A percentile compares a stretch with the other conserved stretches of the same genome.
These are phyloP conservation scores for Graphium colonna DNA, from an alignment of 2,888 invertebrate species.

Conservation along the genomic window DNA sequence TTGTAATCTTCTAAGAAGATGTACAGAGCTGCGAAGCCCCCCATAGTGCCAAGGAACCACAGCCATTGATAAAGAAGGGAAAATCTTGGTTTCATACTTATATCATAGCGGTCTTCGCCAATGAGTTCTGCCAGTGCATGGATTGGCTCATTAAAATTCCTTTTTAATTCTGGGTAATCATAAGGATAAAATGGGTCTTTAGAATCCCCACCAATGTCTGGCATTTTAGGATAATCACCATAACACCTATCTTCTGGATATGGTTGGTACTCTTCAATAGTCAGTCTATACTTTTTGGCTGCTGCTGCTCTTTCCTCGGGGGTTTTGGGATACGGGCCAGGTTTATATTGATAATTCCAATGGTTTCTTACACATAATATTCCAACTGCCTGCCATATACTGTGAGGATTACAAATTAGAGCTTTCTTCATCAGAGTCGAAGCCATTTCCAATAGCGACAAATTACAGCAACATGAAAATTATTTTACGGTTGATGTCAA, in stretches of 20 bases:
- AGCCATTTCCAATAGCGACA: too few relatives aligned
- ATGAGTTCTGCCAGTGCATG: slow-evolving; percentile 83
- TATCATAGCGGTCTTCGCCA: slow-evolving; percentile 86
- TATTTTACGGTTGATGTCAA: too few relatives aligned
- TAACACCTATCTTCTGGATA: slow-evolving; percentile 88
- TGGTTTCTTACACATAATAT: too few relatives aligned
- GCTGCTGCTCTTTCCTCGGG: slow-evolving; percentile 86
- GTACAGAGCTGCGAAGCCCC: slow-evolving; percentile 63
- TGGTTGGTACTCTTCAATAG: slow-evolving; percentile 90
- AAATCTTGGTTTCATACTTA: slow-evolving; percentile 72
- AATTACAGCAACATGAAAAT: too few relatives aligned
- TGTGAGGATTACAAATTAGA: too few relatives aligned
- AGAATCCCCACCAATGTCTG: slow-evolving; percentile 83
- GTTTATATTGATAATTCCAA: slow-evolving; percentile 93
- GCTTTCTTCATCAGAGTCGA: too few relatives aligned
- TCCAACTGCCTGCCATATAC: too few relatives aligned
- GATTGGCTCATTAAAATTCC: slow-evolving; percentile 92
- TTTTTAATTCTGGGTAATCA: slow-evolving; percentile 88
- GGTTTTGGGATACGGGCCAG: slow-evolving; percentile 88
- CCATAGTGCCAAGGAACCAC: slow-evolving; percentile 79
- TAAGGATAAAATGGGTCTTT: slow-evolving; percentile 91
- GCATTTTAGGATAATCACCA: slow-evolving; percentile 94
- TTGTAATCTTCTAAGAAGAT: slow-evolving; percentile 79
- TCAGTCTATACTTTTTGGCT: slow-evolving; percentile 92
- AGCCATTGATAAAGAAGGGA: slow-evolving; percentile 66